These are phyloP conservation scores for Silurus lanzhouensis DNA, from an alignment of 2,797 vertebrate genomes.

Conservation along the genomic window DNA sequence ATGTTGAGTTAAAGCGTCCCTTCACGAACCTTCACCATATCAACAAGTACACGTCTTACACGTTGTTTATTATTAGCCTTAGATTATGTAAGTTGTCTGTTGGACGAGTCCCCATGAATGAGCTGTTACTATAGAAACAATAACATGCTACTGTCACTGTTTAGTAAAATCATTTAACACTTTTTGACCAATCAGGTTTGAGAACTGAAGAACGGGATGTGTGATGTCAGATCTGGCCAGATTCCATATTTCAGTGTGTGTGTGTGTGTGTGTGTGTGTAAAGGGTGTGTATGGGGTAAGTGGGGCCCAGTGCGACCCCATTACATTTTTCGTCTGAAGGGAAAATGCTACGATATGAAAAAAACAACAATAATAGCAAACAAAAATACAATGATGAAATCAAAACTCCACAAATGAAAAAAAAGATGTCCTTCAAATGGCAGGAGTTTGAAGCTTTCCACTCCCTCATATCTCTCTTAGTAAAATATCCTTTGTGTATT, in stretches of 20 bases:
- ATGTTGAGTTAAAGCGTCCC: too few species aligned
- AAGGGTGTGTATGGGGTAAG: slow-evolving; percentile 50
- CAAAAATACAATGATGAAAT: slow-evolving; percentile 28
- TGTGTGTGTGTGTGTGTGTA: slow-evolving; percentile 23
- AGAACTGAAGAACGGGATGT: not conserved
- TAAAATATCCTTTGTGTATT: slow-evolving; percentile 71
- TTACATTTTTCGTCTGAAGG: slow-evolving; percentile 54
- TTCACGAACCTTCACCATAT: too few species aligned
- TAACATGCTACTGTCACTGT: not conserved
- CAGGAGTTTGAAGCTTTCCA: slow-evolving; percentile 66
- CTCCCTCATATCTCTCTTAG: slow-evolving; percentile 62
- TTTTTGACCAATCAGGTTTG: not conserved
- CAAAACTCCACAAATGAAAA: slow-evolving; percentile 35
- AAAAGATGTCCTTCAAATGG: slow-evolving; percentile 69
- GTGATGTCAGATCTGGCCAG: not conserved
- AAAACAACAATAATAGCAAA: slow-evolving; percentile 10
- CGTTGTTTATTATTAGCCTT: not conserved
- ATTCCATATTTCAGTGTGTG: not conserved
- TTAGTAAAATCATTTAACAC: not conserved
- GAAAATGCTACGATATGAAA: slow-evolving; percentile 59
- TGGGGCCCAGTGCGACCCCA: slow-evolving; percentile 52
- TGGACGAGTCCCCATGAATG: not conserved
- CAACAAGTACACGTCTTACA: not conserved
- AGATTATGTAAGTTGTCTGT: not conserved
- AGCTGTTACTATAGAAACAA: not conserved